Evolutionary conservation across 2,888 invertebrate genomes (phyloP).

Genomic region (Chaetoderma sp.): DNA sequence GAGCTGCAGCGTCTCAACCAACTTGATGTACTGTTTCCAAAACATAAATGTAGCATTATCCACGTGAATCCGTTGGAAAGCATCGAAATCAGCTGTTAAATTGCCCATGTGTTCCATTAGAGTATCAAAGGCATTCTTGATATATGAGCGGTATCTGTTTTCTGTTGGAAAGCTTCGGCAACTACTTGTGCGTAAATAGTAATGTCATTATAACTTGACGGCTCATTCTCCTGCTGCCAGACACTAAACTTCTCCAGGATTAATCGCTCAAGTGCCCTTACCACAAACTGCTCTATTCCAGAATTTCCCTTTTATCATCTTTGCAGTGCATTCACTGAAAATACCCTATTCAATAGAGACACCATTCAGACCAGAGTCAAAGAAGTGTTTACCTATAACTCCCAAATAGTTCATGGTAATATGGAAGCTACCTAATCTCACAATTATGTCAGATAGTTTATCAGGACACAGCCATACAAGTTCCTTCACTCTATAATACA

Average conservation of each 20-base stretch:
- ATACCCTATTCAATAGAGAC: neutral
- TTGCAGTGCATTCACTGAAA: neutral
- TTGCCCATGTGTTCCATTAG: neutral
- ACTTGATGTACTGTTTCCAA: neutral
- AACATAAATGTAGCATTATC: neutral
- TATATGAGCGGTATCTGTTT: neutral
- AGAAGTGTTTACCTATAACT: neutral
- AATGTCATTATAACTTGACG: neutral
- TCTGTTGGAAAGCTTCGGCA: neutral
- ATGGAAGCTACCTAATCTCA: constrained; percentile 17
- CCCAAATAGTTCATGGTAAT: constrained; percentile 23
- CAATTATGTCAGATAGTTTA: constrained; percentile 1
- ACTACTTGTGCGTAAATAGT: neutral
- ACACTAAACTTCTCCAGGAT: neutral
- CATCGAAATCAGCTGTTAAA: neutral
- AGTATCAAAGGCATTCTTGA: neutral
- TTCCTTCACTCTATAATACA: neutral
- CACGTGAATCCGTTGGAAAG: neutral
- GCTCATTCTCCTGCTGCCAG: neutral
- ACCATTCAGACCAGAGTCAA: too few species aligned
- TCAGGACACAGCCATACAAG: neutral
- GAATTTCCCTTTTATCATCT: neutral
- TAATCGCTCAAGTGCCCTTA: neutral
- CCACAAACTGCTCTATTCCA: neutral
- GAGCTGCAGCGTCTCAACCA: neutral